Conservation (phyloP, 1,140 invertebrate species). For the Meloidogyne hapla region DNA sequence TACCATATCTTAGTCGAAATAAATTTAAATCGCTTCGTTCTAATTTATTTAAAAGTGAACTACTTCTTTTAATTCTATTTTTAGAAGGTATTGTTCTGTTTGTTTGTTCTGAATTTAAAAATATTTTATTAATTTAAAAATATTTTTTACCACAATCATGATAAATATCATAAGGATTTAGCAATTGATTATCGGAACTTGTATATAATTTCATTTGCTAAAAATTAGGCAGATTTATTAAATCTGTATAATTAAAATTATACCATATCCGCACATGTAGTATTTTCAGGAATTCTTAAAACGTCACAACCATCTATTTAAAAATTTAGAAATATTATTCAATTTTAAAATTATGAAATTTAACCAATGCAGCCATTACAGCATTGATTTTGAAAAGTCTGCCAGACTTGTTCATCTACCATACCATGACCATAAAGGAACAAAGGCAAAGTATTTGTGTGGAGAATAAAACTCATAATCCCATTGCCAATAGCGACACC, state of each 20-base stretch:
- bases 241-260: not conserved
- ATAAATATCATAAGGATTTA: constrained; percentile 17
- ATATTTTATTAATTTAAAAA: constrained; percentile 27
- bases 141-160: constrained; percentile 14
- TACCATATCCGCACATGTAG: too few species aligned
- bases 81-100: constrained; percentile 24
- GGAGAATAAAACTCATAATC: constrained; percentile 50
- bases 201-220: constrained; percentile 27
- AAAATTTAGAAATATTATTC: not conserved
- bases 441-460: constrained; percentile 49
- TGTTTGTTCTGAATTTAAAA: constrained; percentile 36
- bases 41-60: constrained; percentile 13
- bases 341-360: not conserved
- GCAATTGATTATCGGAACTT: constrained; percentile 46
- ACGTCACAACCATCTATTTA: not conserved
- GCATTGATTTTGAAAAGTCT: constrained; percentile 47
- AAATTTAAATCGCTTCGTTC: too few species aligned
- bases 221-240: constrained; percentile 21
- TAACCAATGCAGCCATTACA: constrained; percentile 36
- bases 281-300: too few species aligned
- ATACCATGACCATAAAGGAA: constrained; percentile 55
- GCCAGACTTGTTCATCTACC: constrained; percentile 54
- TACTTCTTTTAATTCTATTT: constrained; percentile 34
- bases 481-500: constrained; percentile 60
- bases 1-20: too few species aligned